phyloP scores from a whole-genome alignment of 2,797 vertebrate genomes.

The Rachycentron canadum region DNA sequence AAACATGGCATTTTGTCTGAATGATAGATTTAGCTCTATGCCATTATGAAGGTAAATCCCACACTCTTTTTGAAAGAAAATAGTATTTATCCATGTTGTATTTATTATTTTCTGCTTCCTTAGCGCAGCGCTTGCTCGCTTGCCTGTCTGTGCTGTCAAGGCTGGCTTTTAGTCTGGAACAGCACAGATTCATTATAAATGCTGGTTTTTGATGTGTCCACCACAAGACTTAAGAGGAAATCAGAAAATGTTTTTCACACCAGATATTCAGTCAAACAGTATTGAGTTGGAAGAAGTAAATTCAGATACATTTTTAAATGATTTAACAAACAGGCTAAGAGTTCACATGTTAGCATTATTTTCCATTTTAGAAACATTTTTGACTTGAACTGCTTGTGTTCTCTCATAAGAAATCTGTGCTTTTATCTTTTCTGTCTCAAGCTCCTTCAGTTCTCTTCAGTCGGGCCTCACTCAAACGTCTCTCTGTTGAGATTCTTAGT shows the following conservation, averaged over 20 bases:
- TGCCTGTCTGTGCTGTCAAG: constrained; percentile 25
- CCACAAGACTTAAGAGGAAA: constrained; percentile 41
- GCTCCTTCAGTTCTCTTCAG: background rate
- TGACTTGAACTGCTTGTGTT: constrained; percentile 15
- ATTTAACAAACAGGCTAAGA: constrained; percentile 40
- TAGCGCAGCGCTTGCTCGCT: background rate
- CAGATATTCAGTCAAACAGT: constrained; percentile 37
- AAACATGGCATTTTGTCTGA: too few relatives aligned
- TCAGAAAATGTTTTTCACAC: constrained; percentile 40
- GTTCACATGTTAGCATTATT: constrained; percentile 11
- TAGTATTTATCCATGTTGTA: constrained; percentile 1
- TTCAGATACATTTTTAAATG: constrained; percentile 15
- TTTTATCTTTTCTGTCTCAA: constrained; percentile 25
- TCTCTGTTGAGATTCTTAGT: constrained; percentile 3
- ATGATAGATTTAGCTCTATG: constrained; percentile 17
- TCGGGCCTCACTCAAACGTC: background rate
- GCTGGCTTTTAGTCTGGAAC: constrained; percentile 34
- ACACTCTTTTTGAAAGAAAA: background rate
- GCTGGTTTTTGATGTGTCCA: constrained; percentile 48
- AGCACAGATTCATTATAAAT: constrained; percentile 44
- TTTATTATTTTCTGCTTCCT: constrained; percentile 1
- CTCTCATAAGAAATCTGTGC: background rate
- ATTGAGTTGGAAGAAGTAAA: constrained; percentile 16
- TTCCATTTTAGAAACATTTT: constrained; percentile 16
- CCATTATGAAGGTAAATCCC: constrained; percentile 9